Evolutionary conservation across 2,888 invertebrate species (phyloP).

Genomic region (Chymomyza amoena): DNA sequence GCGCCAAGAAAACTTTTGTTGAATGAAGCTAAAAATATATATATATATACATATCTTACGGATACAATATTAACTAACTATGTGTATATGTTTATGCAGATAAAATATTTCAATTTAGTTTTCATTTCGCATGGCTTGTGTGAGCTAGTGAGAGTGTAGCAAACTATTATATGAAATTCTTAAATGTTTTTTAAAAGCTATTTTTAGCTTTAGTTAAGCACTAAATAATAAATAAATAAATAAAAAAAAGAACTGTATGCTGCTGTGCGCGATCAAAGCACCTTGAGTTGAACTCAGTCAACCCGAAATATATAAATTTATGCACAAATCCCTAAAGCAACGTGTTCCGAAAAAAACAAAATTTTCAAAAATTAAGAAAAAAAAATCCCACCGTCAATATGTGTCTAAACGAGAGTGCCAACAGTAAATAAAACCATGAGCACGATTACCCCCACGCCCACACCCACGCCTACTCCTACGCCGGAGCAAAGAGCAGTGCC

Average conservation of each 20-base stretch:
- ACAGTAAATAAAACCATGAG: conserved; percentile 18
- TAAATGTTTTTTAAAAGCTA: conserved; percentile 17
- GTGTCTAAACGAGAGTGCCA: conserved; percentile 13
- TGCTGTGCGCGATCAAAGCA: background rate
- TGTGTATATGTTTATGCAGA: background rate
- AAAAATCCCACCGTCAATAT: conserved; percentile 10
- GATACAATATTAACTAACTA: background rate
- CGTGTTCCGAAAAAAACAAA: background rate
- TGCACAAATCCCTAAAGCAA: background rate
- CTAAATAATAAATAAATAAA: conserved; percentile 23
- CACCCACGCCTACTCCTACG: conserved; percentile 3
- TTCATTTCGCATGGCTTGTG: conserved; percentile 16
- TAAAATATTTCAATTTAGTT: conserved; percentile 30
- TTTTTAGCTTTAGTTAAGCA: conserved; percentile 53
- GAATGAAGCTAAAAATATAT: conserved; percentile 52
- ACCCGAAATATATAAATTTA: background rate
- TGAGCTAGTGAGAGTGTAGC: background rate
- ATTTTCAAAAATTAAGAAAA: background rate
- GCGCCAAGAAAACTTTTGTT: conserved; percentile 2
- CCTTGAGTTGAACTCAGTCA: conserved; percentile 1
- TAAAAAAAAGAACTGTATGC: conserved; percentile 21
- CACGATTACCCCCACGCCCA: conserved; percentile 13
- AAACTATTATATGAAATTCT: background rate
- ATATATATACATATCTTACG: background rate
- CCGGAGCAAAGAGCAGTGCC: conserved; percentile 33